Evolutionary conservation across 2,113 vertebrate genomes (phyloP).

Genomic region (Larimichthys polyactis): DNA sequence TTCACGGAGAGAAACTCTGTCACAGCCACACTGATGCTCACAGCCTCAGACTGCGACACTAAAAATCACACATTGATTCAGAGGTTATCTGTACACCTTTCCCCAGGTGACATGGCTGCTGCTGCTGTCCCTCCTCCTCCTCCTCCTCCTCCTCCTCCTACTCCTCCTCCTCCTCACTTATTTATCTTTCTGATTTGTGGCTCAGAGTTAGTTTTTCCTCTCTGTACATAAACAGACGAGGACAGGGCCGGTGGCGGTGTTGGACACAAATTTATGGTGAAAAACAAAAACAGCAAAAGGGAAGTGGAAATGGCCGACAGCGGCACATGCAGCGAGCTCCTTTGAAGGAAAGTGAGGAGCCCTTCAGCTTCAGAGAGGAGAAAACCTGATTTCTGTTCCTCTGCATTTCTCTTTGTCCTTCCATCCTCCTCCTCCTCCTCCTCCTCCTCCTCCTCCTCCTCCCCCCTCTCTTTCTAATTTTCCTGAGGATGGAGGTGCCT

Average conservation of each 20-base stretch:
- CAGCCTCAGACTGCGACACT: background rate
- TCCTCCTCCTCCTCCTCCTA: background rate
- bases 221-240: slow-evolving; percentile 59
- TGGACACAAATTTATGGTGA: slow-evolving; percentile 12
- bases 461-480: slow-evolving; percentile 82
- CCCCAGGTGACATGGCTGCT: slow-evolving; percentile 16
- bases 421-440: slow-evolving; percentile 28
- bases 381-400: slow-evolving; percentile 74
- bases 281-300: slow-evolving; percentile 38
- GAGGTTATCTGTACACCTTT: slow-evolving; percentile 27
- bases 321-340: slow-evolving; percentile 38
- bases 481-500: slow-evolving; percentile 81
- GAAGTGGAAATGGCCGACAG: slow-evolving; percentile 35
- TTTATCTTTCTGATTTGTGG: slow-evolving; percentile 50
- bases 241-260: slow-evolving; percentile 6
- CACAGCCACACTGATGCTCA: background rate
- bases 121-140: slow-evolving; percentile 1
- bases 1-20: background rate
- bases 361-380: slow-evolving; percentile 62
- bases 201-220: slow-evolving; percentile 40
- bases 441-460: background rate
- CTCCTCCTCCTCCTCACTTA: background rate
- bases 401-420: slow-evolving; percentile 81
- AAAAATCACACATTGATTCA: too few relatives aligned
- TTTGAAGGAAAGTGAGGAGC: slow-evolving; percentile 65